Evolutionary conservation across 2,888 invertebrate species (phyloP).

Genomic region (Tenthredo scrophulariae): DNA sequence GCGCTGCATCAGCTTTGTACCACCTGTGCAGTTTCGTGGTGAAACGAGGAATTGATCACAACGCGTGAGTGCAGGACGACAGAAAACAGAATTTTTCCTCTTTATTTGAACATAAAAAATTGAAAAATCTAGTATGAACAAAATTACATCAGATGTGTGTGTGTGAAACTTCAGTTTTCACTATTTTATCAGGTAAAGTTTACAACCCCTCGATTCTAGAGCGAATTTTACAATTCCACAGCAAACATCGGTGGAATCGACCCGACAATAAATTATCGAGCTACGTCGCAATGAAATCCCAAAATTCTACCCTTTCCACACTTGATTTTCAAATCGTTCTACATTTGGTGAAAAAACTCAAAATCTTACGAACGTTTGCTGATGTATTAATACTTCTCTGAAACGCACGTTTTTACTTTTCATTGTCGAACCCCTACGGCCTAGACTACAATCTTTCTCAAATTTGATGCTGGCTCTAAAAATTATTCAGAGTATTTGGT

Average conservation of each 20-base stretch:
- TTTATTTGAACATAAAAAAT: background rate
- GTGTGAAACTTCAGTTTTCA: too few species aligned
- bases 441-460: background rate
- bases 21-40: slow-evolving; percentile 16
- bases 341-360: background rate
- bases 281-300: background rate
- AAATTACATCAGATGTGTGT: background rate
- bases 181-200: too few species aligned
- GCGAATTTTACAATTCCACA: too few species aligned
- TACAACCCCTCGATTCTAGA: too few species aligned
- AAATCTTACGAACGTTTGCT: background rate
- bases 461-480: background rate
- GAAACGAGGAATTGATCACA: background rate
- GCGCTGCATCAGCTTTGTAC: background rate
- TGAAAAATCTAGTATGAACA: background rate
- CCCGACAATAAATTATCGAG: background rate
- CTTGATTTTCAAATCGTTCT: background rate
- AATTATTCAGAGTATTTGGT: background rate
- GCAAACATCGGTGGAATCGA: background rate
- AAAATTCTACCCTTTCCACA: background rate
- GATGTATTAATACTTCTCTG: background rate
- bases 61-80: background rate
- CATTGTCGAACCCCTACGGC: background rate
- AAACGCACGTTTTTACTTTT: background rate
- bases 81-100: background rate